Evolutionary conservation across 2,888 invertebrate species (phyloP).

Genomic region (Pristionchus arcanus): DNA sequence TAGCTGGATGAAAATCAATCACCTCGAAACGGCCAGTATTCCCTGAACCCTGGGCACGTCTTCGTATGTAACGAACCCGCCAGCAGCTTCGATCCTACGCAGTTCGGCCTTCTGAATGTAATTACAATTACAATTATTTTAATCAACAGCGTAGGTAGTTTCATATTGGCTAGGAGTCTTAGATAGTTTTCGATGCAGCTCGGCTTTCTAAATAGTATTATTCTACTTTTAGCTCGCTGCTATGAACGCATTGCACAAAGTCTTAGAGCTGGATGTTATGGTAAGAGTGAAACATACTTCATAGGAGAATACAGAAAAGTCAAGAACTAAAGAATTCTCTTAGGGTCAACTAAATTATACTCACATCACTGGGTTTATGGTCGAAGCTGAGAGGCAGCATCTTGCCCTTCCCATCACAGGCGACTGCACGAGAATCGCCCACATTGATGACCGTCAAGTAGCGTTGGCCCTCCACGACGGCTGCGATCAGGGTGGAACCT

Average conservation of each 20-base stretch:
- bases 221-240: no score
- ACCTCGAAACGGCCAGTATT: constrained; percentile 71
- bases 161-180: no score
- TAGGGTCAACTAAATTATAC: neutral
- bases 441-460: constrained; percentile 93
- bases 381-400: constrained; percentile 94
- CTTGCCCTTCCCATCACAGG: constrained; percentile 91
- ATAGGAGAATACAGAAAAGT: neutral
- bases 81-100: constrained; percentile 93
- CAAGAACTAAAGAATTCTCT: neutral
- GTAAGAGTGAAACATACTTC: neutral
- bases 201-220: no score
- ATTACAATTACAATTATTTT: no score
- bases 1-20: neutral
- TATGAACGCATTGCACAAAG: neutral
- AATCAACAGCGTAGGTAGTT: no score
- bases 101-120: constrained; percentile 87
- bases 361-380: constrained; percentile 95
- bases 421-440: constrained; percentile 92
- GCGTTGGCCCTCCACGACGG: constrained; percentile 89
- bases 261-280: neutral
- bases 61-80: constrained; percentile 89
- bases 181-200: no score
- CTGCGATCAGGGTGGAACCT: constrained; percentile 94
- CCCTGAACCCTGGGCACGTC: constrained; percentile 67